Conservation (phyloP, 2,888 invertebrate genomes). For the Catocala nupta region DNA sequence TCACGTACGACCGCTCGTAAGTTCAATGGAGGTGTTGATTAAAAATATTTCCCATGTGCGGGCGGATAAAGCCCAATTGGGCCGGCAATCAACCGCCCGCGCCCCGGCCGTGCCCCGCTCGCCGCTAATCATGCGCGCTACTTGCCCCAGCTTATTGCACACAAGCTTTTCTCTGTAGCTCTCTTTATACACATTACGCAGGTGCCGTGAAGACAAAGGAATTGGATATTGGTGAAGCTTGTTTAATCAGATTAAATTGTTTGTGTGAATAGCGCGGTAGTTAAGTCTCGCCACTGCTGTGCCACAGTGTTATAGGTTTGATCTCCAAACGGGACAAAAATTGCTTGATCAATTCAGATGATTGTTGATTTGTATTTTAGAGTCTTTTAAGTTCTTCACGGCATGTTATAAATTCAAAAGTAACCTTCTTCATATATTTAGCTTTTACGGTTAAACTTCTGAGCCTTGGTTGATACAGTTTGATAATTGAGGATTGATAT, state of each 20-base stretch:
- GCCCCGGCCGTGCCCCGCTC: conserved; percentile 60
- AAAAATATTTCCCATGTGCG: conserved; percentile 88
- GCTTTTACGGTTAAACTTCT: too few relatives aligned
- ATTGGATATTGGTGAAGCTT: conserved; percentile 27
- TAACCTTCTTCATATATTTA: too few relatives aligned
- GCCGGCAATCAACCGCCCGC: conserved; percentile 84
- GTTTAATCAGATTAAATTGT: background rate
- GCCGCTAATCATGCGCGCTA: conserved; percentile 78
- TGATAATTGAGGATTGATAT: too few relatives aligned
- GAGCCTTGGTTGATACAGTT: too few relatives aligned
- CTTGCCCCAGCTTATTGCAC: conserved; percentile 53
- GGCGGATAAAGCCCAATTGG: conserved; percentile 87
- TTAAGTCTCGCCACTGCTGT: too few relatives aligned
- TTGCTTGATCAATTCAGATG: too few relatives aligned
- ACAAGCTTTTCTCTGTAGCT: conserved; percentile 40
- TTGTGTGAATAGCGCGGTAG: too few relatives aligned
- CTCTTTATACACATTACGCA: conserved; percentile 46
- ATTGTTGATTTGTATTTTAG: too few relatives aligned
- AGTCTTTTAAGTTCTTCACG: too few relatives aligned
- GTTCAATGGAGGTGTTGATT: conserved; percentile 88
- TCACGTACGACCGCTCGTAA: conserved; percentile 88
- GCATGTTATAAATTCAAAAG: too few relatives aligned
- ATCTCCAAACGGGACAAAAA: too few relatives aligned
- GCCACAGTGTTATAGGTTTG: too few relatives aligned
- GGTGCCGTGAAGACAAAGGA: conserved; percentile 49